Percentiles rank a stretch among this genome's conserved stretches.
phyloP scores from a whole-genome alignment of 2,113 vertebrate species.

The Numida meleagris region DNA sequence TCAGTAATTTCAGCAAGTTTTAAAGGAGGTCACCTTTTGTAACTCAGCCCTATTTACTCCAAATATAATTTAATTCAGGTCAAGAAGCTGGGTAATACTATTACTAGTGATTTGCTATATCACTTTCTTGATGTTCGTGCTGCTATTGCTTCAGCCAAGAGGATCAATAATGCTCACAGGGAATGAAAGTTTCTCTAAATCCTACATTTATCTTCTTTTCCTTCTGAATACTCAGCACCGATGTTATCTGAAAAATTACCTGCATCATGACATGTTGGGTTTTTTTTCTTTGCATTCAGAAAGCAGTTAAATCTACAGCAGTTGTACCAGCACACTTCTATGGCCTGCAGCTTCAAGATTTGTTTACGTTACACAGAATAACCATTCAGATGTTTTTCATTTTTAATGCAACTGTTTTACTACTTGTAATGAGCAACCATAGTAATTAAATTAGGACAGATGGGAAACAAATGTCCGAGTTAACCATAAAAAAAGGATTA shows the following conservation, averaged over 20 bases:
- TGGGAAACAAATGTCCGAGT: not conserved
- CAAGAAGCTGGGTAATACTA: not conserved
- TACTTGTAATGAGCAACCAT: not conserved
- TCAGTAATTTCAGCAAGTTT: constrained; percentile 6
- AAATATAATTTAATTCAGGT: not conserved
- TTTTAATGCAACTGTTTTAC: constrained; percentile 6
- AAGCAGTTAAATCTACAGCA: not conserved
- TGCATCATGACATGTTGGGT: not conserved
- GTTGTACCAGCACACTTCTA: not conserved
- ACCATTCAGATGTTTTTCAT: not conserved
- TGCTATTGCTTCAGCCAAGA: not conserved
- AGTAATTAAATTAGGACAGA: not conserved
- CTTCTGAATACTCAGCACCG: not conserved
- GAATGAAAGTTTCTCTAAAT: not conserved
- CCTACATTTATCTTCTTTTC: not conserved
- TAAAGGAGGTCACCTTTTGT: not conserved
- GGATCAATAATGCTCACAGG: not conserved
- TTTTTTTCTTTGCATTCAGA: not conserved
- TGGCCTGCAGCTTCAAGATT: not conserved
- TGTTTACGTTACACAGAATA: not conserved
- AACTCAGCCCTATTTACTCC: not conserved
- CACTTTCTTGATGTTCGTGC: not conserved
- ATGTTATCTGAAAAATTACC: not conserved
- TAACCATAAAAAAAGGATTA: not conserved
- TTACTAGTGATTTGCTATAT: not conserved